Percentiles rank a stretch among this genome's conserved stretches.
Evolutionary conservation across 2,797 vertebrate species (phyloP).

Genomic region (Microctenopoma steveboyesi): DNA sequence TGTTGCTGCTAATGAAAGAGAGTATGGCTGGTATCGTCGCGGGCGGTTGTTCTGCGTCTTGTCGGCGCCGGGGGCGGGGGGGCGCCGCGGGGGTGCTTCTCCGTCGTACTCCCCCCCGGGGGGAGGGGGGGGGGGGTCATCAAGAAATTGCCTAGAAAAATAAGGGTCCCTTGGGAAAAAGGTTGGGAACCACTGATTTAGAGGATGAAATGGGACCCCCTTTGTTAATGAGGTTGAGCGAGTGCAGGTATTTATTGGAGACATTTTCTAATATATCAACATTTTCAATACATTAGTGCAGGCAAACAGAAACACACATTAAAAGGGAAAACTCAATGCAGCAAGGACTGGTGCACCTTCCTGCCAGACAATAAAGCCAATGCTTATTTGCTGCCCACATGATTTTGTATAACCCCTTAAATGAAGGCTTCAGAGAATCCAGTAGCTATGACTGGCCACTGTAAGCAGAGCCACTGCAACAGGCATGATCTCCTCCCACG

Average conservation of each 20-base stretch:
- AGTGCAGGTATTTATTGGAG: background rate
- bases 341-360: background rate
- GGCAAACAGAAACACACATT: background rate
- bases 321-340: background rate
- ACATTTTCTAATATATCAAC: background rate
- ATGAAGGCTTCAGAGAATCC: slow-evolving; percentile 10
- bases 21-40: no score
- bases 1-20: no score
- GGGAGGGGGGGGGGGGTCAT: no score
- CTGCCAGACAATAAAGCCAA: background rate
- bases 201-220: no score
- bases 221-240: background rate
- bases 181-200: no score
- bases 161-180: no score
- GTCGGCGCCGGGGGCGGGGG: no score
- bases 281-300: background rate
- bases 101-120: no score
- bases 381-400: slow-evolving; percentile 11
- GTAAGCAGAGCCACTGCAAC: background rate
- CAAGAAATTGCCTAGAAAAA: no score
- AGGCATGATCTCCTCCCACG: slow-evolving; percentile 15
- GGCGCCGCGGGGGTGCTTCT: no score
- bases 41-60: no score
- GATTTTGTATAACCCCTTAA: background rate
- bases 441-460: background rate